A percentile compares a stretch with the other conserved stretches of the same genome.
Conservation (phyloP, 2,888 invertebrate genomes). For the Mesorhabditis sp. region DNA sequence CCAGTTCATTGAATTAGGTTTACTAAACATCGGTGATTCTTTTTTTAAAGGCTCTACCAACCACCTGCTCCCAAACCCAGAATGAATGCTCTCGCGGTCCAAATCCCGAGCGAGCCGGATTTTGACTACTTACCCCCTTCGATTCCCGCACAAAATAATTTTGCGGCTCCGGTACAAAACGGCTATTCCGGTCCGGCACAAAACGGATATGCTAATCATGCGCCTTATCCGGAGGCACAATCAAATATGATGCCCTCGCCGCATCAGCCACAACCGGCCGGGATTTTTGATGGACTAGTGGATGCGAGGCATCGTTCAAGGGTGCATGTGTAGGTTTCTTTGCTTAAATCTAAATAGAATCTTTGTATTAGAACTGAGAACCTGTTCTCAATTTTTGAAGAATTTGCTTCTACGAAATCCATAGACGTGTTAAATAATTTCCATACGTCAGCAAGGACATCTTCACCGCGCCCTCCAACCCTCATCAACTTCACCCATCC, state of each 20-base stretch:
- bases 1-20: no score
- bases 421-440: not conserved
- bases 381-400: not conserved
- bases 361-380: no score
- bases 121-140: no score
- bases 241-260: not conserved
- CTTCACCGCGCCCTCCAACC: not conserved
- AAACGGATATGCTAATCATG: not conserved
- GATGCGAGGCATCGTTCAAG: not conserved
- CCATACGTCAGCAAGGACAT: not conserved
- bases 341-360: no score
- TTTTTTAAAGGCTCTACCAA: no score
- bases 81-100: not conserved
- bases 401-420: not conserved
- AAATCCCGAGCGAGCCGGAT: not conserved
- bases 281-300: not conserved
- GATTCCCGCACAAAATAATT: no score
- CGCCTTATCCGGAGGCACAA: not conserved
- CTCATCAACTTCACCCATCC: not conserved
- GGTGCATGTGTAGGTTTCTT: not conserved
- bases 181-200: not conserved
- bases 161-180: not conserved
- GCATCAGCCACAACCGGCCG: not conserved
- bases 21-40: no score
- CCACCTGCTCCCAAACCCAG: not conserved